phyloP scores from a whole-genome alignment of 2,113 vertebrate species.

The Stomatorhinus ivindoensis region DNA sequence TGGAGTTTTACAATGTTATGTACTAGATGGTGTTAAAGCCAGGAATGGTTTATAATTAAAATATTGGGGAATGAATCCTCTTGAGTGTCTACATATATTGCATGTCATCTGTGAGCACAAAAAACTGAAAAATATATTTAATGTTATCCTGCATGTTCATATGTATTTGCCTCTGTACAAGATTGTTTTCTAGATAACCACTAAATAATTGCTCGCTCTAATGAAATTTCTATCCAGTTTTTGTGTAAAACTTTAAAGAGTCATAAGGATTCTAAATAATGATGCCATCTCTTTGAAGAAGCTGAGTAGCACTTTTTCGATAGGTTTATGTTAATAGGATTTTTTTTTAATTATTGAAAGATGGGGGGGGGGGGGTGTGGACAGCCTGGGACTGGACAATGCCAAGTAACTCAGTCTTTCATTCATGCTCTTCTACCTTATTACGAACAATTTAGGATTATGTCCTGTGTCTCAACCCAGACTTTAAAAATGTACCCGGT shows the following conservation, averaged over 20 bases:
- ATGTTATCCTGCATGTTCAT: constrained; percentile 39
- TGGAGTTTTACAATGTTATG: background rate
- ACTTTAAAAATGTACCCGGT: background rate
- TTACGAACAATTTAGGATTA: background rate
- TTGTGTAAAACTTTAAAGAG: background rate
- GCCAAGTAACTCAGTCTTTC: background rate
- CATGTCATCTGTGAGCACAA: constrained; percentile 13
- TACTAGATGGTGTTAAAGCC: background rate
- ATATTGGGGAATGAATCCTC: constrained; percentile 9
- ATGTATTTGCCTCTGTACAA: constrained; percentile 44
- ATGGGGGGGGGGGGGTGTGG: background rate
- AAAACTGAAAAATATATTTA: constrained; percentile 34
- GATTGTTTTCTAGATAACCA: constrained; percentile 54
- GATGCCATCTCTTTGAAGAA: background rate
- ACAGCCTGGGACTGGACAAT: background rate
- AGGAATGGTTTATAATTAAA: constrained; percentile 7
- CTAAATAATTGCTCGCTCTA: constrained; percentile 41
- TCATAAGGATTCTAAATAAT: background rate
- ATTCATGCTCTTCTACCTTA: background rate
- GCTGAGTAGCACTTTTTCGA: background rate
- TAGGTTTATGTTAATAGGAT: background rate
- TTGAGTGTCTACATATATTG: background rate
- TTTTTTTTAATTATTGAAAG: background rate
- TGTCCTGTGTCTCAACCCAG: background rate
- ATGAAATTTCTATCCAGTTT: background rate